These are phyloP conservation scores for Nibea albiflora DNA, from an alignment of 2,113 vertebrate species.

Conservation along the genomic window DNA sequence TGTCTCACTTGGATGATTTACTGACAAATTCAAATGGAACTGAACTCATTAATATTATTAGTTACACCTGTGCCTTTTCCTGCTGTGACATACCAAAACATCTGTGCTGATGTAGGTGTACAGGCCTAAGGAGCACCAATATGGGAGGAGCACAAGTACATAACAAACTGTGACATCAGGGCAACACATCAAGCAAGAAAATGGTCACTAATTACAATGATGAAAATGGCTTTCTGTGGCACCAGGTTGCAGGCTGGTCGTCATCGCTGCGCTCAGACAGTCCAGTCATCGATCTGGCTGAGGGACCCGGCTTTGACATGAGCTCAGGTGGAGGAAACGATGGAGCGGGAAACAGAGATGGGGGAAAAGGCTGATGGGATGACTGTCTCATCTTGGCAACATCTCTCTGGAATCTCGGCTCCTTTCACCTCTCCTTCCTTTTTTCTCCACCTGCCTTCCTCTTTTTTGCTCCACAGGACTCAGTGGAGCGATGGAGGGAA, in stretches of 20 bases:
- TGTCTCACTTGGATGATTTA: not conserved
- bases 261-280: constrained; percentile 21
- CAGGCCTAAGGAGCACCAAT: constrained; percentile 6
- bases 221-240: constrained; percentile 26
- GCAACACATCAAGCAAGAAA: not conserved
- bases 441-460: constrained; percentile 27
- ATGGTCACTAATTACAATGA: constrained; percentile 6
- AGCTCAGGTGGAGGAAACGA: constrained; percentile 67
- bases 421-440: constrained; percentile 14
- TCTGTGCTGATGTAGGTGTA: constrained; percentile 8
- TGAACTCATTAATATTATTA: constrained; percentile 28
- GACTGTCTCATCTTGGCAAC: constrained; percentile 46
- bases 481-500: constrained; percentile 63
- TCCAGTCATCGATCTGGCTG: constrained; percentile 54
- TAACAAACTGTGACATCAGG: constrained; percentile 10
- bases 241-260: constrained; percentile 19
- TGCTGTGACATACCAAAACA: constrained; percentile 24
- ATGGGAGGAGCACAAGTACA: not conserved
- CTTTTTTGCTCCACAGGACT: constrained; percentile 45
- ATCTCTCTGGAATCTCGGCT: constrained; percentile 38
- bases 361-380: constrained; percentile 44
- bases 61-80: constrained; percentile 29
- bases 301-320: constrained; percentile 18
- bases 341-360: constrained; percentile 44
- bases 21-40: constrained; percentile 26